These are phyloP conservation scores for Agapornis canus DNA, from an alignment of 2,797 vertebrate genomes.

Conservation along the genomic window DNA sequence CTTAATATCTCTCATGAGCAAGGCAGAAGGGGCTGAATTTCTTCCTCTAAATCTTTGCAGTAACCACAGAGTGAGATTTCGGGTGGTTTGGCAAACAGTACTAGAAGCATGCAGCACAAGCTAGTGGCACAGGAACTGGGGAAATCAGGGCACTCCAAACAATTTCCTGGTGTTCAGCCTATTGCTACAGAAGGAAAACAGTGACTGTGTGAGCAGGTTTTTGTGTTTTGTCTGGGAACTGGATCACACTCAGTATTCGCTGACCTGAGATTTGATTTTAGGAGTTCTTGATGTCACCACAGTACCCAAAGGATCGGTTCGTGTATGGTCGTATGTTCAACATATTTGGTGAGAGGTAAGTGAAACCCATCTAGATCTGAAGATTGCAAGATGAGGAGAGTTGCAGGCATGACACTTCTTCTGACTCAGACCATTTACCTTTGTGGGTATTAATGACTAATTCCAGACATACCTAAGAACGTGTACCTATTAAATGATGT, in stretches of 20 bases:
- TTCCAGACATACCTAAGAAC: not conserved
- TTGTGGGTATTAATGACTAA: not conserved
- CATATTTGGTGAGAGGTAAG: slow-evolving; percentile 87
- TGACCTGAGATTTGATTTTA: slow-evolving; percentile 67
- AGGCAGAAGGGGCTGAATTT: not conserved
- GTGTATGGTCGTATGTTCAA: slow-evolving; percentile 77
- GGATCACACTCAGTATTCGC: not conserved
- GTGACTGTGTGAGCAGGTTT: not conserved
- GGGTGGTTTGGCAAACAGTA: not conserved
- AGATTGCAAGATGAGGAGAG: not conserved
- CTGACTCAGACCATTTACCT: not conserved
- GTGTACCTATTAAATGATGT: not conserved
- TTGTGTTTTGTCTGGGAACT: not conserved
- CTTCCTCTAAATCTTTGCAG: not conserved
- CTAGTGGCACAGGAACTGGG: not conserved
- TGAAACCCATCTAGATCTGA: not conserved
- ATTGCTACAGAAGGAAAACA: not conserved
- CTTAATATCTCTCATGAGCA: not conserved
- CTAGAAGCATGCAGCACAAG: not conserved
- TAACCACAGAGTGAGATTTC: not conserved
- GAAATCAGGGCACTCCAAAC: not conserved
- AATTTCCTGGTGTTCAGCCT: not conserved
- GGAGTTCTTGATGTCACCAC: slow-evolving; percentile 89
- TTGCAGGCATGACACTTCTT: not conserved
- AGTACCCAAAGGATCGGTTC: slow-evolving; percentile 83